Percentiles rank a stretch among this genome's conserved stretches.
Evolutionary conservation across 2,797 vertebrate genomes (phyloP).

Genomic region (Rhodeus uyekii): DNA sequence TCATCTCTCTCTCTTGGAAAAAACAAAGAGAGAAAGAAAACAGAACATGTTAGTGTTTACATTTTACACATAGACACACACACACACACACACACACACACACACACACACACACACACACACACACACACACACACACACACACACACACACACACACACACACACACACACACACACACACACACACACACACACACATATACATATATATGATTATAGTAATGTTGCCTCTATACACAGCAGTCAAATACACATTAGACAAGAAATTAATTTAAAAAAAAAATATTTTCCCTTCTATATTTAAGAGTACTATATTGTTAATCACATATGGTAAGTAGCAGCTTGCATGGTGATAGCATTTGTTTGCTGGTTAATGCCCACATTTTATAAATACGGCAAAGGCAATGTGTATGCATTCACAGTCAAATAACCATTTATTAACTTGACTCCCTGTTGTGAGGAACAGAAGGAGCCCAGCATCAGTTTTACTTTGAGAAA

Average conservation of each 20-base stretch:
- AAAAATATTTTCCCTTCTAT: neutral
- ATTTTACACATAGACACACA: too few species aligned
- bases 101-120: too few species aligned
- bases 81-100: too few species aligned
- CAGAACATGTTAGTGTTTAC: conserved; percentile 1
- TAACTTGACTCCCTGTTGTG: conserved; percentile 26
- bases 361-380: conserved; percentile 32
- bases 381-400: conserved; percentile 18
- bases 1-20: neutral
- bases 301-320: conserved; percentile 23
- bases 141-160: too few species aligned
- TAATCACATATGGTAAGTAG: conserved; percentile 41
- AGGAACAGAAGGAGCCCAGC: conserved; percentile 16
- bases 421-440: conserved; percentile 21
- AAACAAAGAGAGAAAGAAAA: neutral
- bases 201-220: conserved; percentile 26
- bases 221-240: conserved; percentile 13
- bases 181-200: too few species aligned
- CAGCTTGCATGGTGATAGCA: conserved; percentile 21
- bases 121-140: too few species aligned
- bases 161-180: too few species aligned
- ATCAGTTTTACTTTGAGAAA: conserved; percentile 18
- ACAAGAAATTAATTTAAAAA: too few species aligned
- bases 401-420: neutral
- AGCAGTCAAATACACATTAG: neutral